Percentiles rank a stretch among this genome's conserved stretches.
Evolutionary conservation across 2,888 invertebrate species (phyloP).

Genomic region (Eudemis profundana): DNA sequence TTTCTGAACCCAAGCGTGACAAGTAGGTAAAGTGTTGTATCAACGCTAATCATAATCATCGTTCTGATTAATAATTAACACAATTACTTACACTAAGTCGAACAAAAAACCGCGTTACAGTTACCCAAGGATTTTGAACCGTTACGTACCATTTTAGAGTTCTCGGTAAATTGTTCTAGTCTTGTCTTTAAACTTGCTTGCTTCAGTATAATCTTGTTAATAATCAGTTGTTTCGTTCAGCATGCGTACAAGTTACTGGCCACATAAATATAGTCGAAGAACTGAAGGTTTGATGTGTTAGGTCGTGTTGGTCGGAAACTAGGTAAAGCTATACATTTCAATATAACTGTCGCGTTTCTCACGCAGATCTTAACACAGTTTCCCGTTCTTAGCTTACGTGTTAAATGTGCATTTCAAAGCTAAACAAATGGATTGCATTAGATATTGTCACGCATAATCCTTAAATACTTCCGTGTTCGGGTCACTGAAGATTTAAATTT

Average conservation of each 20-base stretch:
- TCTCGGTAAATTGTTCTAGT: slow-evolving; percentile 28
- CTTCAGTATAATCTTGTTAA: slow-evolving; percentile 48
- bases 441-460: neutral
- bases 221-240: slow-evolving; percentile 15
- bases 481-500: neutral
- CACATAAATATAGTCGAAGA: slow-evolving; percentile 19
- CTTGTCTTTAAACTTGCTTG: slow-evolving; percentile 51
- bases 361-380: neutral
- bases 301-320: neutral
- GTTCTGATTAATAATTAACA: slow-evolving; percentile 76
- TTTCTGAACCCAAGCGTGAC: slow-evolving; percentile 14
- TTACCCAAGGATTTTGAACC: slow-evolving; percentile 57
- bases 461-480: neutral
- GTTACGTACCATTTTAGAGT: slow-evolving; percentile 50
- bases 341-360: neutral
- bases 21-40: slow-evolving; percentile 48
- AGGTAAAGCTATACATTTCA: neutral
- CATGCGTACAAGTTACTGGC: neutral
- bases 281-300: neutral
- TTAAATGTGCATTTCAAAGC: neutral
- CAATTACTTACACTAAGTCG: slow-evolving; percentile 57
- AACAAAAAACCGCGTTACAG: slow-evolving; percentile 52
- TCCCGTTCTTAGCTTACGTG: neutral
- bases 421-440: neutral
- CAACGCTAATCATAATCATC: slow-evolving; percentile 66